phyloP scores from a whole-genome alignment of 2,888 invertebrate genomes.

The Eupithecia vulgata region DNA sequence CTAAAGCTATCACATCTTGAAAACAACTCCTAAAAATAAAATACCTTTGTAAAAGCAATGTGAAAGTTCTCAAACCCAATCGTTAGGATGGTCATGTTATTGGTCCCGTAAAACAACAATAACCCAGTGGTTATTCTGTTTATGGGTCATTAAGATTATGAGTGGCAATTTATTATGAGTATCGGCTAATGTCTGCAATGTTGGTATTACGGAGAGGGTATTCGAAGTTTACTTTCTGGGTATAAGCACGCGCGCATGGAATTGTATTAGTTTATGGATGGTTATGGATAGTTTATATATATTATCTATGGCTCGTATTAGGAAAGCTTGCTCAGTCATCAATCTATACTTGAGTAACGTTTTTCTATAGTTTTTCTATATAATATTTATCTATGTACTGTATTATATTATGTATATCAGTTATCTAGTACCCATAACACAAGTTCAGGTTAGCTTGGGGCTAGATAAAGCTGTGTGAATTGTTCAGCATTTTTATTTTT shows the following conservation, averaged over 20 bases:
- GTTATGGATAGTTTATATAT: no score
- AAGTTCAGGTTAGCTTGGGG: no score
- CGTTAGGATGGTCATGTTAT: constrained; percentile 9
- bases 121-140: constrained; percentile 45
- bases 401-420: no score
- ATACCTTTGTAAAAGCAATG: not conserved
- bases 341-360: no score
- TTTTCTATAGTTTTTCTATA: no score
- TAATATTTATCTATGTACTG: no score
- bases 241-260: constrained; percentile 6
- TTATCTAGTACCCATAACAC: no score
- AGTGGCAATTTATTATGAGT: constrained; percentile 42
- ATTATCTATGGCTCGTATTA: no score
- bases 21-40: not conserved
- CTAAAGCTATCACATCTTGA: not conserved
- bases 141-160: constrained; percentile 50
- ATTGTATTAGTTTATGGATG: not conserved
- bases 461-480: no score
- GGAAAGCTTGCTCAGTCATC: no score
- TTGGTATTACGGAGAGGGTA: constrained; percentile 27
- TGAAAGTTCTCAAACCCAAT: constrained; percentile 2
- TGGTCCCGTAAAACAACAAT: constrained; percentile 44
- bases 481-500: no score
- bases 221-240: not conserved
- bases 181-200: constrained; percentile 31